Percentiles rank a stretch among this genome's conserved stretches.
phyloP scores from a whole-genome alignment of 1,140 invertebrate genomes.

The Probaryconus sp. region DNA sequence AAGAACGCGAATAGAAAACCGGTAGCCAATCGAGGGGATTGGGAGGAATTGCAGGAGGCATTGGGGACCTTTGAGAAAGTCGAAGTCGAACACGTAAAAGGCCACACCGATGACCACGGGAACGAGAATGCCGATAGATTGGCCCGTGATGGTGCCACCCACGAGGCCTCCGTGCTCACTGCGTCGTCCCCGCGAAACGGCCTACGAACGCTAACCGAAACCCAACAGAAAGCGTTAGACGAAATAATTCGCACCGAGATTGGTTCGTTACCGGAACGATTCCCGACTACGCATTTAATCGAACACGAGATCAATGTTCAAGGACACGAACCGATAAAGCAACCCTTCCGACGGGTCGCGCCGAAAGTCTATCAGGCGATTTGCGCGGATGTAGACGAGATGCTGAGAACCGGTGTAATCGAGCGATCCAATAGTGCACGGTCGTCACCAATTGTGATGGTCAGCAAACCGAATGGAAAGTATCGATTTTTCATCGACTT shows the following conservation, averaged over 20 bases:
- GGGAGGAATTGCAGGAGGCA: neutral
- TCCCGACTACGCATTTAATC: neutral
- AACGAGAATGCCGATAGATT: neutral
- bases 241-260: neutral
- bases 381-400: neutral
- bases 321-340: neutral
- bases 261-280: no score
- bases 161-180: neutral
- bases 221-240: neutral
- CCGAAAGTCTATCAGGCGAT: neutral
- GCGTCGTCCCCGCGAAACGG: neutral
- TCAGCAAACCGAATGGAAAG: slow-evolving; percentile 74
- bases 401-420: slow-evolving; percentile 55
- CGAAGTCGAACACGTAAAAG: neutral
- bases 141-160: neutral
- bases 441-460: slow-evolving; percentile 70
- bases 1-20: neutral
- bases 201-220: neutral
- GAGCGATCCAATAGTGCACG: slow-evolving; percentile 63
- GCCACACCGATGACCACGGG: neutral
- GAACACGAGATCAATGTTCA: slow-evolving; percentile 26
- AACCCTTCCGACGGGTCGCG: slow-evolving; percentile 4
- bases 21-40: neutral
- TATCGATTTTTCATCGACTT: slow-evolving; percentile 77
- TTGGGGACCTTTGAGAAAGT: neutral